Evolutionary conservation across 2,113 vertebrate species (phyloP), one percentile per base, ranked within the genome.

Genomic region (Willisornis vidua): DNA sequence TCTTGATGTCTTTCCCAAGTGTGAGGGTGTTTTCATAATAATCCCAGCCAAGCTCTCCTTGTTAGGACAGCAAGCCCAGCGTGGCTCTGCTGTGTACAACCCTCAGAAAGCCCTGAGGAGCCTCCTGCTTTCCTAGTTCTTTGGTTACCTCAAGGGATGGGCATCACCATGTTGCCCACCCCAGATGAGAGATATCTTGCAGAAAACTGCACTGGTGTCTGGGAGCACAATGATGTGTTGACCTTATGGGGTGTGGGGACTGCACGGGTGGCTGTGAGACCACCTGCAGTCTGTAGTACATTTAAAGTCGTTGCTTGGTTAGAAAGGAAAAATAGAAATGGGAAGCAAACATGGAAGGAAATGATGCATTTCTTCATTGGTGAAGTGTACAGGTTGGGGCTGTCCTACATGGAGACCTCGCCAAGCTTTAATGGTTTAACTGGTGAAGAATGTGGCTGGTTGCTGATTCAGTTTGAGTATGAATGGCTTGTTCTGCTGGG

Each of bases 51-150:
- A 66, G 29, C 45, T 9, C 6, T 39, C 12, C 52, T 54, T 0
- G 0, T 46, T 45, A 63, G 70, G 14, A 9, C 35, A 18, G 48
- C 62, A 58, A 45, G 49, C 10, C 43, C 3, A 1, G 1, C 0
- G 2, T 35, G 82, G 19, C 31, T 90, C 46, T 59, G 48, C 57
- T 70, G 2, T 1, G 4, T 14, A 1, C 7, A 10, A 46, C 7
- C 49, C 61, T 75, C 66, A 12, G 5, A 33, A 65, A 39, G 15
- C 23, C 37, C 37, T 19, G 55, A 52, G 55, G 31, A 73, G 33
- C 37, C 29, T 80, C 59, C 25, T 79, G 46, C 14, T 75, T 20
- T 48, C 19, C 10, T 17, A 28, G 45, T 20, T 75, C 52, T 39
- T 37, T 24, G 43, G 23, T 4, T 80, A 25, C 37, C 46, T n/a